phyloP scores from a whole-genome alignment of 1,140 invertebrate genomes.

The Zaprionus africanus region DNA sequence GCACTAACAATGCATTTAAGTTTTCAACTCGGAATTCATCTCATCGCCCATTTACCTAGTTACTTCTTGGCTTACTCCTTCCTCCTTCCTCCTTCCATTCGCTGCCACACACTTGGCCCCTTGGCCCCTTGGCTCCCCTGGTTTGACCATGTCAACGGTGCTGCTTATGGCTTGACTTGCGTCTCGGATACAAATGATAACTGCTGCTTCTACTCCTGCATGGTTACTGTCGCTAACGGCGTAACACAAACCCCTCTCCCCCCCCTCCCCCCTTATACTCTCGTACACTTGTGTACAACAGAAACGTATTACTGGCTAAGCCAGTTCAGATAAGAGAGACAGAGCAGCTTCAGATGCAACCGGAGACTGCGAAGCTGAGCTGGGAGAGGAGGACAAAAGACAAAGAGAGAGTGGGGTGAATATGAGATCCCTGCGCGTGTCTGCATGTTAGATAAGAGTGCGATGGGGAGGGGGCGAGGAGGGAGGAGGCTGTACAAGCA shows the following conservation, averaged over 20 bases:
- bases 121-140: too few species aligned
- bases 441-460: background rate
- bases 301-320: too few species aligned
- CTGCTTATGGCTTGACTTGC: background rate
- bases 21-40: background rate
- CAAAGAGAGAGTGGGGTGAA: background rate
- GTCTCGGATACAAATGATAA: background rate
- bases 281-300: too few species aligned
- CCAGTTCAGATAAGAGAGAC: too few species aligned
- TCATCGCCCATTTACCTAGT: background rate
- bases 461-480: too few species aligned
- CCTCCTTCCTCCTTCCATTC: background rate
- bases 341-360: background rate
- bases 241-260: too few species aligned
- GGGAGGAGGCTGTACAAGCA: background rate
- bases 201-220: background rate
- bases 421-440: background rate
- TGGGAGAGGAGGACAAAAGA: background rate
- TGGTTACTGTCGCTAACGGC: too few species aligned
- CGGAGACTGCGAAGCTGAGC: background rate
- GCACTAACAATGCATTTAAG: background rate
- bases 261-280: too few species aligned
- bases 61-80: background rate
- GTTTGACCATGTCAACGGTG: background rate
- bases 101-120: too few species aligned